phyloP scores from a whole-genome alignment of 2,113 vertebrate species.

The Hiodon alosoides region DNA sequence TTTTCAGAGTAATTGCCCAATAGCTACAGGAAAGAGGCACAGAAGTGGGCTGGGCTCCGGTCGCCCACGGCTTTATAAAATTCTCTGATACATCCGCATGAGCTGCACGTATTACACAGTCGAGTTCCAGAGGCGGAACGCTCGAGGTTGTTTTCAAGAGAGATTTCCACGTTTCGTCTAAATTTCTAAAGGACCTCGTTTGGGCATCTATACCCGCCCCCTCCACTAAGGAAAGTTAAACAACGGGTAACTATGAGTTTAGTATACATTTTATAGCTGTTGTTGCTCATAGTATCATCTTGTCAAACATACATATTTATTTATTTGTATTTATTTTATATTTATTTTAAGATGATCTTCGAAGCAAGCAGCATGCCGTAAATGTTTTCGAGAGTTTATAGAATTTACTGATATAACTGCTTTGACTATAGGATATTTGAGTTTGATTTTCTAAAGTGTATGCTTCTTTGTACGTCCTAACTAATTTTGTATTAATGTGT shows the following conservation, averaged over 20 bases:
- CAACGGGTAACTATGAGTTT: conserved; percentile 39
- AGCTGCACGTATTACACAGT: conserved; percentile 54
- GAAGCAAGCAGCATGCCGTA: too few relatives aligned
- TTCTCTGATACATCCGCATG: conserved; percentile 50
- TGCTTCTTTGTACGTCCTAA: too few relatives aligned
- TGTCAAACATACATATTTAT: neutral
- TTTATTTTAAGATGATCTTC: neutral
- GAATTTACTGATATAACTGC: too few relatives aligned
- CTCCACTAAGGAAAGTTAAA: conserved; percentile 43
- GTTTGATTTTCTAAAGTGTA: too few relatives aligned
- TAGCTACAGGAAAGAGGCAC: conserved; percentile 31
- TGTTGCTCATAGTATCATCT: neutral
- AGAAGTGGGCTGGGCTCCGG: conserved; percentile 50
- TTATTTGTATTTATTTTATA: neutral
- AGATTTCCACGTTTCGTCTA: neutral
- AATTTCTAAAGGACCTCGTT: conserved; percentile 32
- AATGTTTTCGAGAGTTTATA: too few relatives aligned
- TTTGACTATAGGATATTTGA: too few relatives aligned
- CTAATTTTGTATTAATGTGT: too few relatives aligned
- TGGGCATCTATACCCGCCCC: neutral
- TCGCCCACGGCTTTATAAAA: conserved; percentile 57
- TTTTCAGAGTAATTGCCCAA: conserved; percentile 51
- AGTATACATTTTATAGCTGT: neutral
- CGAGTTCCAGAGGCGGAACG: neutral
- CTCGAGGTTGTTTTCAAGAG: conserved; percentile 17